phyloP scores from a whole-genome alignment of 2,113 vertebrate species.

The Antechinus flavipes region DNA sequence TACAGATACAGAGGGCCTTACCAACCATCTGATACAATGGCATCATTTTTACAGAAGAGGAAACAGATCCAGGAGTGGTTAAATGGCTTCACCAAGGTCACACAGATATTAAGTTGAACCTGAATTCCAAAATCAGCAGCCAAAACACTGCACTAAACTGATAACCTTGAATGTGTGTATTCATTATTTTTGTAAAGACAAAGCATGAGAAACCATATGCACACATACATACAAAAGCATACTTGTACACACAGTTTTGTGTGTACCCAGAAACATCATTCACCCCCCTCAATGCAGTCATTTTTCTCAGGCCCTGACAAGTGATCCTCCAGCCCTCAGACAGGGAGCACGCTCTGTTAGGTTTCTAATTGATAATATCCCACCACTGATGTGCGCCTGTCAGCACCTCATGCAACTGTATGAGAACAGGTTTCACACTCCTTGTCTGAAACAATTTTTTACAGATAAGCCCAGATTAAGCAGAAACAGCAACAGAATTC shows the following conservation, averaged over 20 bases:
- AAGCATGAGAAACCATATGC: background rate
- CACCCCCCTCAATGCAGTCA: background rate
- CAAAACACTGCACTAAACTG: background rate
- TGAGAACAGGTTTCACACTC: constrained; percentile 4
- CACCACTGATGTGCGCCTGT: background rate
- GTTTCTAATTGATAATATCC: constrained; percentile 6
- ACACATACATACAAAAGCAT: background rate
- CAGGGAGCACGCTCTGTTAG: background rate
- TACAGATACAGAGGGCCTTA: background rate
- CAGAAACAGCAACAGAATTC: background rate
- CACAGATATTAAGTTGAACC: background rate
- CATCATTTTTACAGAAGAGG: background rate
- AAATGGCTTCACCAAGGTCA: background rate
- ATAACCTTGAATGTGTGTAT: background rate
- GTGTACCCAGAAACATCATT: background rate
- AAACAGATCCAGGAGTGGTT: background rate
- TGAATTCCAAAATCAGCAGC: background rate
- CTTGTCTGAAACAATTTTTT: background rate
- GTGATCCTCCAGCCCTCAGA: background rate
- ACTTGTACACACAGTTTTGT: background rate
- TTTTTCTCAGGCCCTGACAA: background rate
- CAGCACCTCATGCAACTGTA: background rate
- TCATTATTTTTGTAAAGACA: background rate
- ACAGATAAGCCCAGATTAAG: constrained; percentile 1
- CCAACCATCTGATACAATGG: background rate